These are phyloP conservation scores for Caenorhabditis latens DNA, from an alignment of 1,140 invertebrate species.

Conservation along the genomic window DNA sequence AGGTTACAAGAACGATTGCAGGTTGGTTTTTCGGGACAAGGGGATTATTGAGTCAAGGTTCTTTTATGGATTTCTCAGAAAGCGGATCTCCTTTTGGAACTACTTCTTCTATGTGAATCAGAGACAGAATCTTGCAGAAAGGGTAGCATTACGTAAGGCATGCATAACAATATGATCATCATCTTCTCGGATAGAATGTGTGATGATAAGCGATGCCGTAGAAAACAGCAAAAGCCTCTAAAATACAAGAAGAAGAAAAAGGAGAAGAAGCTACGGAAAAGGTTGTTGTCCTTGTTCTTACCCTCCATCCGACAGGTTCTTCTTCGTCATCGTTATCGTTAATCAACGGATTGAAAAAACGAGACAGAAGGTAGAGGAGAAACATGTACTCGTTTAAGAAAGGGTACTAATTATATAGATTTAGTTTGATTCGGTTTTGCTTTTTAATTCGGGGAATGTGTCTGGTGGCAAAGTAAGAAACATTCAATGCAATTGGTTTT, in stretches of 20 bases:
- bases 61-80: not conserved
- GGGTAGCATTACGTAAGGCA: not conserved
- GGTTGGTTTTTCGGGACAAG: slow-evolving; percentile 29
- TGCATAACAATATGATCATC: not conserved
- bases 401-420: slow-evolving; percentile 24
- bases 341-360: slow-evolving; percentile 29
- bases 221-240: not conserved
- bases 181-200: not conserved
- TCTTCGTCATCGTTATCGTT: slow-evolving; percentile 46
- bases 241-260: not conserved
- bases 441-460: not conserved
- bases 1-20: slow-evolving; percentile 24
- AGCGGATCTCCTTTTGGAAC: not conserved
- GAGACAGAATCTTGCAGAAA: too few relatives aligned
- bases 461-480: not conserved
- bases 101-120: too few relatives aligned
- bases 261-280: not conserved
- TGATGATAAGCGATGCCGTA: slow-evolving; percentile 37
- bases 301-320: slow-evolving; percentile 33
- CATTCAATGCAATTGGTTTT: too few relatives aligned
- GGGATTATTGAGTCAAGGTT: slow-evolving; percentile 21
- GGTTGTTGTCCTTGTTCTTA: slow-evolving; percentile 52
- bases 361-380: not conserved
- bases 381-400: slow-evolving; percentile 2
- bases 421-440: slow-evolving; percentile 38